Base-by-base conservation (phyloP, 1,140 invertebrate genomes). In the Bombus haemorrhoidalis region DNA sequence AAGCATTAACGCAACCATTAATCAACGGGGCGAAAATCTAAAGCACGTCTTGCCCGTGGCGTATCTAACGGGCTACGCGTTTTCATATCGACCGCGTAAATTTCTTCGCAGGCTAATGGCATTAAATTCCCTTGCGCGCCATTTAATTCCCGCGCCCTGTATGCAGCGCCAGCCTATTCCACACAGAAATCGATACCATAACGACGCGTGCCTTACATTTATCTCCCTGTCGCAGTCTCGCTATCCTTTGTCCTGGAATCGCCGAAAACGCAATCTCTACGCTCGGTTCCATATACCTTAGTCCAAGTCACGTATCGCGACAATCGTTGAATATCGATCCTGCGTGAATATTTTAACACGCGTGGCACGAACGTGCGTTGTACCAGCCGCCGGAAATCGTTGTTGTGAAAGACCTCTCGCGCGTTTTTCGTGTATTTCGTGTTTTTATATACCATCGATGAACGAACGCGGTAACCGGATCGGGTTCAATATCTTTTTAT, bases 81-180 rank as follows among this genome's bases (percentile, higher is more conserved):
- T 80, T 85, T 81, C 81, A 57, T 87, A 90, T 90, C 89, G 89
- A 90, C 81, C 89, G 85, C 86, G 85, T 89, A 83, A 90, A 90
- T 88, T 90, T 90, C 89, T 90, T 90, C 81, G 22, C n/a, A 34
- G 75, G 13, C 47, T 83, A 83, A 89, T 64, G 86, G 75, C 86
- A 86, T 87, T 90, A 87, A 89, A 90, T 89, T 89, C 83, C 78
- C 80, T 84, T 57, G 78, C 80, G 76, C 83, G 85, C 89, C 88
- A 90, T 80, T 87, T 90, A 90, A 88, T 80, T 80, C 73, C 34
- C 83, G 73, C 39, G 75, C 47, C 59, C 87, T 72, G 62, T 83
- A 76, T 88, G 72, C 39, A 34, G 22, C 80, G n/a, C 25, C 78
- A 9, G 41, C 57, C 37, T 71, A 74, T 69, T 62, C 68, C 37